These are phyloP conservation scores for Python bivittatus DNA, from an alignment of 2,113 vertebrate genomes.

Conservation along the genomic window DNA sequence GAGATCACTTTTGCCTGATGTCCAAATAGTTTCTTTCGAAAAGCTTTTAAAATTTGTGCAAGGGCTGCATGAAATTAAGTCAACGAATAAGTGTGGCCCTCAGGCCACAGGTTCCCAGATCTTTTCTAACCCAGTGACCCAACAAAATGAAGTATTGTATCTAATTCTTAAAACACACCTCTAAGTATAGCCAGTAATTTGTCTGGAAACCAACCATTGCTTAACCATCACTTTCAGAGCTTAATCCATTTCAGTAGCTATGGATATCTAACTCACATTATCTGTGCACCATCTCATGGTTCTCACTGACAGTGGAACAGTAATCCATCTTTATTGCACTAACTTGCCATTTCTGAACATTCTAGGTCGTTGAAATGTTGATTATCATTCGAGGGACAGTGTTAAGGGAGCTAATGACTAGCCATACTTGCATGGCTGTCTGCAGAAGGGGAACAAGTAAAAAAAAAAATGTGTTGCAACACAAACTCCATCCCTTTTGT, in stretches of 20 bases:
- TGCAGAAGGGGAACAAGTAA: no score
- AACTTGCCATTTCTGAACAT: background rate
- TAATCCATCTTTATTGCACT: background rate
- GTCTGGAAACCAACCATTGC: background rate
- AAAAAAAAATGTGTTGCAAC: no score
- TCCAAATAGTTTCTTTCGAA: no score
- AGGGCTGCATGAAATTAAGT: no score
- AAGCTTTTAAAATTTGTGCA: no score
- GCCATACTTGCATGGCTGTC: no score
- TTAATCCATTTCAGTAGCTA: background rate
- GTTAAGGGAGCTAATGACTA: background rate
- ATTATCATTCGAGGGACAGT: background rate
- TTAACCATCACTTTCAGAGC: background rate
- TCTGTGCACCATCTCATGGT: background rate
- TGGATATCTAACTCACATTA: background rate
- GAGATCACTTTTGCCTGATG: no score
- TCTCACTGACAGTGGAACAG: background rate
- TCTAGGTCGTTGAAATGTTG: background rate
- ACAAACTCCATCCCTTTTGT: no score
- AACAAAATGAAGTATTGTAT: background rate
- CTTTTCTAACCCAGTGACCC: background rate
- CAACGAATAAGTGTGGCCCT: no score
- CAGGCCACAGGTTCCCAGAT: no score
- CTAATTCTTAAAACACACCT: background rate
- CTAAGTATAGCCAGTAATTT: background rate